phyloP scores from a whole-genome alignment of 2,113 vertebrate genomes.

The Dolichotis patagonum region DNA sequence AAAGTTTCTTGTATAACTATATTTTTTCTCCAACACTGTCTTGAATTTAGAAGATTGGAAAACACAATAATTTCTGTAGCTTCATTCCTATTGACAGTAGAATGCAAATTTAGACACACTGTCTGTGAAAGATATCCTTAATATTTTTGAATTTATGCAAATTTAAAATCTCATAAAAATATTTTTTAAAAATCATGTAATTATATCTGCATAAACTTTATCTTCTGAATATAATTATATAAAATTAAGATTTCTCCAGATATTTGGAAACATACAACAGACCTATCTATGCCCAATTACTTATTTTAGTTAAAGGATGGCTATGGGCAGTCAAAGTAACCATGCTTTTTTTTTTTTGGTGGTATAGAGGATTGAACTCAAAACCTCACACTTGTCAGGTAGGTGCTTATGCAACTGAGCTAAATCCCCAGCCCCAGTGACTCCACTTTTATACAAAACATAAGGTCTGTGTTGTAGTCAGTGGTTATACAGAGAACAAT shows the following conservation, averaged over 20 bases:
- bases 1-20: neutral
- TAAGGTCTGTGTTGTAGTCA: neutral
- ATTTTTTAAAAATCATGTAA: conserved; percentile 3
- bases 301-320: neutral
- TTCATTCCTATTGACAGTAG: neutral
- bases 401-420: no score
- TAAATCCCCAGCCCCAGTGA: neutral
- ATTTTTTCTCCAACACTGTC: neutral
- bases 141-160: conserved; percentile 29
- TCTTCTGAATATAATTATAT: conserved; percentile 6
- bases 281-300: neutral
- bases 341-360: no score
- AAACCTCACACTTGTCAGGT: no score
- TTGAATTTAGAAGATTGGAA: neutral
- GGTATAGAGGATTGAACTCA: no score
- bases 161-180: neutral
- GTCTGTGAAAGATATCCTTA: neutral
- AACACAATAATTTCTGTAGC: conserved; percentile 5
- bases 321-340: neutral
- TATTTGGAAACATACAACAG: neutral
- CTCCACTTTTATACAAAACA: neutral
- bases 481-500: no score
- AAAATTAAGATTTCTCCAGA: neutral
- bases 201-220: neutral
- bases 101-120: neutral